Evolutionary conservation across 1,140 invertebrate species (phyloP), one percentile per base, ranked within the genome.

Genomic region (Pararge aegeria): DNA sequence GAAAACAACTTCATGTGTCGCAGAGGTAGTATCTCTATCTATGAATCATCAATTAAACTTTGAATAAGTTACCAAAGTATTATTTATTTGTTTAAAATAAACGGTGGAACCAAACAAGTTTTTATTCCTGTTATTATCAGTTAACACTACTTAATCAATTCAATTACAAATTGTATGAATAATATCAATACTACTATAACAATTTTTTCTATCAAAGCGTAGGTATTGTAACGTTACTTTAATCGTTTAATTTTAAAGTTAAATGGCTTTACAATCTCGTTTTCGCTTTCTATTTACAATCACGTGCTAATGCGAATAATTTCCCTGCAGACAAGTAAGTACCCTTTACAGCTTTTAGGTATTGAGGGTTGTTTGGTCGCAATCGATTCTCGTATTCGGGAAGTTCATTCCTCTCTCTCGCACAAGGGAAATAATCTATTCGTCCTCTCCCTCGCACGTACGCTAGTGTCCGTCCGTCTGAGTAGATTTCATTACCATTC

Each of bases 381-480:
- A 79, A 87, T 84, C 80, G 81, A 84, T 84, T 81, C 61, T 51
- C 54, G 64, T 70, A 86, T 82, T 83, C 74, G 78, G 83, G 65
- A 75, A 76, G 68, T 71, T 61, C 34, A 1, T 38, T 5, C 38
- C 70, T 67, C 68, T 71, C 63, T 73, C 70, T 66, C 53, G 42
- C 75, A 16, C 44, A 38, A 13, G 44, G 5, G 46, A 10, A 29
- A 49, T 42, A 54, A 37, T 3, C 49, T 4, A 0, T 5, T 21
- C 12, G n/a, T 29, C 16, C 12, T 73, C 70, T 57, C 61, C 30
- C 50, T 82, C 64, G 37, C 55, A 49, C 68, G 52, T 58, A 63
- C 57, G 60, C 66, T 68, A 69, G 38, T 42, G 69, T 64, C 70
- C 61, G 69, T 64, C 70, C 61, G 70, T 78, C 76, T 78, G 68